phyloP scores from a whole-genome alignment of 2,113 vertebrate genomes.

The Macquaria australasica region DNA sequence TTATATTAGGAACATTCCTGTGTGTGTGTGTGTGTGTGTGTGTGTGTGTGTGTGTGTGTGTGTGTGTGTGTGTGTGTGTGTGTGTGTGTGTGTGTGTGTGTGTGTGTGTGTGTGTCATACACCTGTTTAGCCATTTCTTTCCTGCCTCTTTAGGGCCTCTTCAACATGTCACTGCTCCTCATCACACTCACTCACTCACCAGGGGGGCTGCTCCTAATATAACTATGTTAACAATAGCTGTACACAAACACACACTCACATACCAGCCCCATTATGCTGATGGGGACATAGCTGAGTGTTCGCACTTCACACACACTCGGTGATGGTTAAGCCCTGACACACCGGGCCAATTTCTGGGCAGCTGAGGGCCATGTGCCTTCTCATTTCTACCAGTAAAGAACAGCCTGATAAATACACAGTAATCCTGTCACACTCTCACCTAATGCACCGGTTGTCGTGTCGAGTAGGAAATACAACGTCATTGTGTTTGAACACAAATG shows the following conservation, averaged over 20 bases:
- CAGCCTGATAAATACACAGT: background rate
- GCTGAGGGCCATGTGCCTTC: background rate
- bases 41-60: slow-evolving; percentile 26
- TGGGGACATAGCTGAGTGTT: background rate
- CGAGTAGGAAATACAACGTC: background rate
- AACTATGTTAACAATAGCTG: slow-evolving; percentile 53
- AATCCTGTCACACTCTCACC: background rate
- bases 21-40: slow-evolving; percentile 13
- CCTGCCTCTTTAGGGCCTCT: slow-evolving; percentile 53
- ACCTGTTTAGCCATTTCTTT: slow-evolving; percentile 56
- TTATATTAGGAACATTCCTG: slow-evolving; percentile 50
- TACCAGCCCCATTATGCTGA: slow-evolving; percentile 30
- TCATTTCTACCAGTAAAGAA: background rate
- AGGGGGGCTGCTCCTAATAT: slow-evolving; percentile 45
- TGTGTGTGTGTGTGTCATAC: slow-evolving; percentile 26
- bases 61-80: slow-evolving; percentile 12
- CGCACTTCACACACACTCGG: background rate
- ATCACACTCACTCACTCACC: background rate
- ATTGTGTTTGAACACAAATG: too few relatives aligned
- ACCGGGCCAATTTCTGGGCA: background rate
- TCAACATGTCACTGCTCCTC: slow-evolving; percentile 52
- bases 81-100: slow-evolving; percentile 18
- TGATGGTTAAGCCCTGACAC: background rate
- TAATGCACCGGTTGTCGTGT: background rate
- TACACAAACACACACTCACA: slow-evolving; percentile 13